phyloP scores from a whole-genome alignment of 1,140 invertebrate species.

The Melitaea cinxia region DNA sequence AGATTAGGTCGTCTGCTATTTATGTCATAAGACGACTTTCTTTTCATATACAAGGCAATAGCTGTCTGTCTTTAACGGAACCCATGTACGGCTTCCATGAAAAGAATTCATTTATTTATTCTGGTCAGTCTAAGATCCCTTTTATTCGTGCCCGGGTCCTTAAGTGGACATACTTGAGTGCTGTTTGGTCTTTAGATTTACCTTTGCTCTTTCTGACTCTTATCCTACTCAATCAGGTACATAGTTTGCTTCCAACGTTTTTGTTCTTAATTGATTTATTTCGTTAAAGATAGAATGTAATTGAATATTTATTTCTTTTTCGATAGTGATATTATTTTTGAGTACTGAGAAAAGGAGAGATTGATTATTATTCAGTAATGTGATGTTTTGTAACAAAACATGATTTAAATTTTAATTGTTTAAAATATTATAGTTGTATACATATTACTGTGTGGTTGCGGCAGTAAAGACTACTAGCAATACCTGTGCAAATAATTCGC shows the following conservation, averaged over 20 bases:
- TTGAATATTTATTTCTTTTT: no score
- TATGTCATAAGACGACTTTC: no score
- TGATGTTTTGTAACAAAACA: no score
- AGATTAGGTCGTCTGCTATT: no score
- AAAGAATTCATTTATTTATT: conserved; percentile 71
- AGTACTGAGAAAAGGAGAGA: no score
- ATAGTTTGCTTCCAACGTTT: conserved; percentile 33
- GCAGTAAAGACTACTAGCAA: no score
- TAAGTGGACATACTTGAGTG: conserved; percentile 76
- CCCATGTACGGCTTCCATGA: conserved; percentile 32
- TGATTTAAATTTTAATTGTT: no score
- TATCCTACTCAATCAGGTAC: conserved; percentile 66
- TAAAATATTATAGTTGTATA: no score
- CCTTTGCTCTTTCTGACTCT: conserved; percentile 68
- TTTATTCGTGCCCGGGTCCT: conserved; percentile 62
- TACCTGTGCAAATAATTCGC: no score
- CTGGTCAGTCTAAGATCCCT: conserved; percentile 53
- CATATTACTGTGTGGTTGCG: no score
- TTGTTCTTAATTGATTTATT: conserved; percentile 26
- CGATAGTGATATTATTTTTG: no score
- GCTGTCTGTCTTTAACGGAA: conserved; percentile 32
- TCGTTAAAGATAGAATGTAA: neutral
- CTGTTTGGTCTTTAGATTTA: conserved; percentile 76
- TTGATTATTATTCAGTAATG: no score
- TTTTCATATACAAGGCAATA: conserved; percentile 37